Percentiles rank a stretch among this genome's conserved stretches.
These are phyloP conservation scores for Lichenostomus cassidix DNA, from an alignment of 2,113 vertebrate genomes.

Conservation along the genomic window DNA sequence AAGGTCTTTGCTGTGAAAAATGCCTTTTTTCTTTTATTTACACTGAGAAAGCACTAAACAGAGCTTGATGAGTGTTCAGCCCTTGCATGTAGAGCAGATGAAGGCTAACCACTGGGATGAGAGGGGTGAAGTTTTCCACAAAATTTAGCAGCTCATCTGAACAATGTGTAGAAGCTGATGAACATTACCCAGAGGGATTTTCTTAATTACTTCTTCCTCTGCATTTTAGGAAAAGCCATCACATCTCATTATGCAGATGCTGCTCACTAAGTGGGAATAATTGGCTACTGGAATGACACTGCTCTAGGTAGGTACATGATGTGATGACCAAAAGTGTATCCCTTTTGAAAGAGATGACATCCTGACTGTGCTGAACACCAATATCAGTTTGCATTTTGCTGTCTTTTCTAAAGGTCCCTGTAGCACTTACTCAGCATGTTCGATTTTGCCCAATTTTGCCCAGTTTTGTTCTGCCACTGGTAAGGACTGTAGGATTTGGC, in stretches of 20 bases:
- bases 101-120: not conserved
- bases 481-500: not conserved
- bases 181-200: not conserved
- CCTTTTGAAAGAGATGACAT: not conserved
- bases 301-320: not conserved
- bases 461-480: not conserved
- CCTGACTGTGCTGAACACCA: not conserved
- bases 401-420: not conserved
- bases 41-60: not conserved
- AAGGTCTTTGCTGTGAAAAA: not conserved
- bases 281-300: not conserved
- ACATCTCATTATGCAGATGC: not conserved
- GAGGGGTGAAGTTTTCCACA: not conserved
- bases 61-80: not conserved
- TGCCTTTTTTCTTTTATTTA: not conserved
- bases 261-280: constrained; percentile 4
- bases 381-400: not conserved
- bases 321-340: not conserved
- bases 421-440: not conserved
- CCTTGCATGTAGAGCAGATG: not conserved
- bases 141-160: not conserved
- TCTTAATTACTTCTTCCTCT: not conserved
- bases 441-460: not conserved
- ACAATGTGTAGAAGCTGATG: not conserved
- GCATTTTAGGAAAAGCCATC: not conserved